Evolutionary conservation across 2,888 invertebrate species (phyloP), one percentile per base, ranked within the genome.

Genomic region (Apotomis betuletana): DNA sequence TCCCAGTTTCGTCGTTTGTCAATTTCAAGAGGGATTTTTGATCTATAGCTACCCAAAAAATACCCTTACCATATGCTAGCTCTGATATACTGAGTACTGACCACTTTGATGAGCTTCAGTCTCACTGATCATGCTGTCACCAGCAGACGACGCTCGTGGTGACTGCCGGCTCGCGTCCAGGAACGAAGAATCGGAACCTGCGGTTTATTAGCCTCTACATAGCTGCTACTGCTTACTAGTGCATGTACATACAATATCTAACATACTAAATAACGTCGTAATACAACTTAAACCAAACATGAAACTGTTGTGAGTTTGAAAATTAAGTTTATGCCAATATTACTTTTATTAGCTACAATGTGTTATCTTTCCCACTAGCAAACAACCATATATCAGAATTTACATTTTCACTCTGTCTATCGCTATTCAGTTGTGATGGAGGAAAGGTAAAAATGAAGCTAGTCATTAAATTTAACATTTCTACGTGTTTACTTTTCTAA

Each of bases 61-160:
- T 49, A 10, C 10, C 3, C 49, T 49, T 10, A 49, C 9, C 12
- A 27, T 41, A 10, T 27, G 12, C 15, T 15, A 55, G 9, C 27
- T 27, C 55, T 57, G 69, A 55, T 61, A 76, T 87, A 0, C 27
- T 27, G 27, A 27, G 6, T 41, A 91, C 91, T 90, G 80, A 93
- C 93, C 93, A 85, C 93, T 93, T 79, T 93, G 93, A 75, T 93
- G 93, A 74, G 93, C 93, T 77, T 93, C 93, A 54, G 92, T 93
- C 84, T 93, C 93, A 75, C 93, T 93, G 75, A 88, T 86, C 64
- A 91, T 81, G 77, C 92, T 93, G 77, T 93, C 93, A 70, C 93
- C 93, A 69, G 90, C 92, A 54, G 92, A 92, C 3, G 93, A 93
- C 44, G 91, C 92, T 78, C 93, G 81, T 38, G 93, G 93, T 54